phyloP scores from a whole-genome alignment of 2,113 vertebrate genomes.

The Spilogale gracilis region DNA sequence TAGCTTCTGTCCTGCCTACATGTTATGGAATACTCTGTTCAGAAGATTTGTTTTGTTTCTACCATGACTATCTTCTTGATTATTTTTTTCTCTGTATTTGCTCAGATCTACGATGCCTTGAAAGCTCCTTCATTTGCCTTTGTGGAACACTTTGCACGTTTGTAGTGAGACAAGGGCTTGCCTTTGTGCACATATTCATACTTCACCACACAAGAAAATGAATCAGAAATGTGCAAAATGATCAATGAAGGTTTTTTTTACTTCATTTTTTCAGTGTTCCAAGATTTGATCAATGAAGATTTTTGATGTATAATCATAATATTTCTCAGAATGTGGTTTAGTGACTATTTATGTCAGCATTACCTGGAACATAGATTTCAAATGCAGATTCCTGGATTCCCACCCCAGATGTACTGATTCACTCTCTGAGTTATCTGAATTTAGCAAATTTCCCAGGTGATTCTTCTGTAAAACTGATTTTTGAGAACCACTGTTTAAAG shows the following conservation, averaged over 20 bases:
- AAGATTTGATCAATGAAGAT: neutral
- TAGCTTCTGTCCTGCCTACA: slow-evolving; percentile 39
- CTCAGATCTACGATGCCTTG: neutral
- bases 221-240: neutral
- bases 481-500: slow-evolving; percentile 49
- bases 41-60: slow-evolving; percentile 49
- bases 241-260: slow-evolving; percentile 19
- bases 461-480: slow-evolving; percentile 43
- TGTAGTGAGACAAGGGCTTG: neutral
- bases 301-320: slow-evolving; percentile 53
- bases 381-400: slow-evolving; percentile 29
- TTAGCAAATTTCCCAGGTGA: slow-evolving; percentile 39
- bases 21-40: slow-evolving; percentile 57
- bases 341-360: neutral
- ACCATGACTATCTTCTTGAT: slow-evolving; percentile 2
- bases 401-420: slow-evolving; percentile 2
- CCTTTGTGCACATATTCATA: neutral
- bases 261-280: too few relatives aligned
- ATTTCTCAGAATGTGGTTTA: slow-evolving; percentile 58
- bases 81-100: neutral
- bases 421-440: slow-evolving; percentile 48
- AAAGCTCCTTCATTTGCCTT: slow-evolving; percentile 52
- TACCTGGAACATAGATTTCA: slow-evolving; percentile 30
- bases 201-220: slow-evolving; percentile 46
- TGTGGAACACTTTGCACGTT: slow-evolving; percentile 35